Evolutionary conservation across 2,888 invertebrate genomes (phyloP).

Genomic region (Carterocephalus palaemon): DNA sequence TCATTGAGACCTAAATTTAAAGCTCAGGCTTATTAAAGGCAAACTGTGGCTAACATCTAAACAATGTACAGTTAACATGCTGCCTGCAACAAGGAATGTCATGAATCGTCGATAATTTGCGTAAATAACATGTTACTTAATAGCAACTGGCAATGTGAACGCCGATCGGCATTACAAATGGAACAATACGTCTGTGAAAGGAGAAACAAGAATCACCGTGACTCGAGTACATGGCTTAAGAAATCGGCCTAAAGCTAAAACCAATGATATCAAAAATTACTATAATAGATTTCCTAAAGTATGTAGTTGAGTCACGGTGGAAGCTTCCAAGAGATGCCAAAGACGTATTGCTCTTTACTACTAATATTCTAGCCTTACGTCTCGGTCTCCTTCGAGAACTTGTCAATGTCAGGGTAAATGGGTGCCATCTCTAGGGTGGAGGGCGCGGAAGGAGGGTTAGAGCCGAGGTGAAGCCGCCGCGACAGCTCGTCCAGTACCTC

Average conservation of each 20-base stretch:
- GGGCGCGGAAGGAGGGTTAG: slow-evolving; percentile 90
- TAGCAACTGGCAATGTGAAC: slow-evolving; percentile 14
- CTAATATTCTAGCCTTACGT: slow-evolving; percentile 75
- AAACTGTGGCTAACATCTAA: slow-evolving; percentile 36
- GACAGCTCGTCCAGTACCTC: slow-evolving; percentile 90
- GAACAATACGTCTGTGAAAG: slow-evolving; percentile 11
- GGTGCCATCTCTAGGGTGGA: slow-evolving; percentile 92
- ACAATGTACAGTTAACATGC: slow-evolving; percentile 26
- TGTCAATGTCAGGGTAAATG: slow-evolving; percentile 88
- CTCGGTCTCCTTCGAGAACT: slow-evolving; percentile 90
- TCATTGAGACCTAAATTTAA: slow-evolving; percentile 46
- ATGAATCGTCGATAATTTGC: slow-evolving; percentile 39
- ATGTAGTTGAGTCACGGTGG: slow-evolving; percentile 33
- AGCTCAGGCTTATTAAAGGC: slow-evolving; percentile 41
- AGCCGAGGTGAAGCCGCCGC: slow-evolving; percentile 82
- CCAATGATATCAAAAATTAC: slow-evolving; percentile 18
- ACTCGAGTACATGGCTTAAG: slow-evolving; percentile 35
- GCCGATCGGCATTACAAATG: slow-evolving; percentile 1
- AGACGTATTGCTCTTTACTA: slow-evolving; percentile 27
- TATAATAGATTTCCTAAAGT: slow-evolving; percentile 30
- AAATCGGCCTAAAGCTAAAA: slow-evolving; percentile 25
- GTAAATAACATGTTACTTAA: slow-evolving; percentile 17
- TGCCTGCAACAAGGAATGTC: slow-evolving; percentile 48
- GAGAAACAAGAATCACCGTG: slow-evolving; percentile 24
- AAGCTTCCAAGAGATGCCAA: slow-evolving; percentile 17